Conservation (phyloP, 2,113 vertebrate species). For the Petrocephalus zakoni region DNA sequence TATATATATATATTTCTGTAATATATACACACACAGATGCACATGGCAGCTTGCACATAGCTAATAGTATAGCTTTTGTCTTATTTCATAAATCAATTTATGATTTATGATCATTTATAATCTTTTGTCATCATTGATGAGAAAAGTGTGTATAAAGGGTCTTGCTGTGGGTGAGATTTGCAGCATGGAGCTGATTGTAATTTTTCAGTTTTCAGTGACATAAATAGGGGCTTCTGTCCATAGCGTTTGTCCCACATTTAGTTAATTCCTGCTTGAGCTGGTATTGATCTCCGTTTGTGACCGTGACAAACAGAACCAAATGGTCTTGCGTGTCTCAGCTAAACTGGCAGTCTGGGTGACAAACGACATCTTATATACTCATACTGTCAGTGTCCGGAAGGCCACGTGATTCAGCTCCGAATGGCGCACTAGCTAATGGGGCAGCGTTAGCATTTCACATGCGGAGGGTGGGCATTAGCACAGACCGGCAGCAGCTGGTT, state of each 20-base stretch:
- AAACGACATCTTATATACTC: background rate
- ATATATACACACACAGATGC: too few species aligned
- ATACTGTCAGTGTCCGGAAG: background rate
- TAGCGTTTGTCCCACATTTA: background rate
- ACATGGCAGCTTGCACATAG: too few species aligned
- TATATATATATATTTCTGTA: too few species aligned
- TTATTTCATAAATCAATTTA: background rate
- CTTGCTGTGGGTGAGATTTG: background rate
- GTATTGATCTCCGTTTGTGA: background rate
- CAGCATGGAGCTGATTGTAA: background rate
- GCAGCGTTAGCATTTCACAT: background rate
- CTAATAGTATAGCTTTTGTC: background rate
- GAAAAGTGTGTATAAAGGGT: background rate
- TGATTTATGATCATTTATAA: background rate
- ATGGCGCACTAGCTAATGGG: background rate
- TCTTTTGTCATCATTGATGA: background rate
- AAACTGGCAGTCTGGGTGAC: background rate
- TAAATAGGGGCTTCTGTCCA: background rate
- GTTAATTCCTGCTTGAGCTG: background rate
- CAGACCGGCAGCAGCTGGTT: background rate
- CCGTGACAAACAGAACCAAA: background rate
- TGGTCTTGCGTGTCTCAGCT: background rate
- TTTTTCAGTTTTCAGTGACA: background rate
- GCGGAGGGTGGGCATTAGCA: background rate
- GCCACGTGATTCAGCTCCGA: background rate